Evolutionary conservation across 2,888 invertebrate species (phyloP).

Genomic region (Hemaris fuciformis): DNA sequence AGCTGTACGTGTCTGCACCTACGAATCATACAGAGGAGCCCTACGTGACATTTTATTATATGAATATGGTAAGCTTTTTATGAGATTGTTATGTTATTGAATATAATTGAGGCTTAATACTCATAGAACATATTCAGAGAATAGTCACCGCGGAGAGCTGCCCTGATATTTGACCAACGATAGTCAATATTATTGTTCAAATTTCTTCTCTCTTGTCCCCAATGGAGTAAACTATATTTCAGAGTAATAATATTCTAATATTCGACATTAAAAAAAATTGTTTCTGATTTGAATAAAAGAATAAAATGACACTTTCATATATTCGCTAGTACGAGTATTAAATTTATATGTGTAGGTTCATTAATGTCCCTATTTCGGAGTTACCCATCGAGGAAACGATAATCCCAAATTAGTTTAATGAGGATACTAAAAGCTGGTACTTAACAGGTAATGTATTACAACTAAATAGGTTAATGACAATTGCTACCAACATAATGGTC

Average conservation of each 20-base stretch:
- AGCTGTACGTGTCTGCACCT: constrained; percentile 6
- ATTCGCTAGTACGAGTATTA: no score
- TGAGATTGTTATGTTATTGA: background rate
- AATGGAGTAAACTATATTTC: no score
- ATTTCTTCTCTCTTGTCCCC: no score
- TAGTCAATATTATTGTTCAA: no score
- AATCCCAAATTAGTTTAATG: background rate
- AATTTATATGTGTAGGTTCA: no score
- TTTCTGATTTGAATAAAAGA: no score
- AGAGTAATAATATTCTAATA: no score
- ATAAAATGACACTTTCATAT: no score
- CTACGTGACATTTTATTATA: background rate
- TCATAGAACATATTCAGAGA: background rate
- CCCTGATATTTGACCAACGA: no score
- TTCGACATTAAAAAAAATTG: no score
- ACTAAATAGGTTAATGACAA: constrained; percentile 2
- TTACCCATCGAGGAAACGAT: background rate
- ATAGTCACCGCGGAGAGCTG: no score
- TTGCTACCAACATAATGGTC: background rate
- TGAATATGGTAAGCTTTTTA: background rate
- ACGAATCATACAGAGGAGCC: background rate
- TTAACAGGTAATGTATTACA: background rate
- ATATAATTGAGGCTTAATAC: background rate
- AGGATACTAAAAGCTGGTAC: background rate
- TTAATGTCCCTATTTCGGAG: background rate